A percentile compares a stretch with the other conserved stretches of the same genome.
Conservation (phyloP, 2,113 vertebrate species). For the Lophura nycthemera region DNA sequence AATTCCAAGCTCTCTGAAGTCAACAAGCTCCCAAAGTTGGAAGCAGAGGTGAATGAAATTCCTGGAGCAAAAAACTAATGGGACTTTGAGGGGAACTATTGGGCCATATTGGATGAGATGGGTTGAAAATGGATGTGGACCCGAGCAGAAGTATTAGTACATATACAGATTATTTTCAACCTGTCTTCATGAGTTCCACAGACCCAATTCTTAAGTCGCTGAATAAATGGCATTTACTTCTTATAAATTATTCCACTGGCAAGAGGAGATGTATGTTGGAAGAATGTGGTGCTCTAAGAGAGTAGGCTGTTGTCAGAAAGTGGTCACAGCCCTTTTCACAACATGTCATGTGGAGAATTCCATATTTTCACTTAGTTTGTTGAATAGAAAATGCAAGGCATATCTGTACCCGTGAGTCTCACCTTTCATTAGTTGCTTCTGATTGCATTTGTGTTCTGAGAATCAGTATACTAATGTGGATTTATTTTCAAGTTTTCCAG, state of each 20-base stretch:
- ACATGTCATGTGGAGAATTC: rapidly evolving
- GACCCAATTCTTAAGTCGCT: rapidly evolving
- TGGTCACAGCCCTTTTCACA: not conserved
- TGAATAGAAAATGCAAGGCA: rapidly evolving
- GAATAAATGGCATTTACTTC: not conserved
- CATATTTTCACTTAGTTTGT: not conserved
- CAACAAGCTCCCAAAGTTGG: not conserved
- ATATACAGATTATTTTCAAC: not conserved
- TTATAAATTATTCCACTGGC: not conserved
- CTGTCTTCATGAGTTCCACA: rapidly evolving
- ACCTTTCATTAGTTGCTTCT: not conserved
- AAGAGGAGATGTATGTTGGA: not conserved
- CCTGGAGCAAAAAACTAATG: not conserved
- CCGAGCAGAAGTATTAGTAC: not conserved
- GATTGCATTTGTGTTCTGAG: not conserved
- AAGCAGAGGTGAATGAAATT: not conserved
- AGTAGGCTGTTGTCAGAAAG: not conserved
- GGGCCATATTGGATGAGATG: not conserved
- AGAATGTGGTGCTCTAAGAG: rapidly evolving
- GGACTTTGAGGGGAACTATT: rapidly evolving
- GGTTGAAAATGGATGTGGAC: not conserved
- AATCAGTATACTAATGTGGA: not conserved
- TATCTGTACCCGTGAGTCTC: not conserved
- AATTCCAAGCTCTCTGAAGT: not conserved
- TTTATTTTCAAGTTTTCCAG: not conserved